Evolutionary conservation across 2,797 vertebrate species (phyloP), one percentile per base, ranked within the genome.

Genomic region (Perodicticus potto): DNA sequence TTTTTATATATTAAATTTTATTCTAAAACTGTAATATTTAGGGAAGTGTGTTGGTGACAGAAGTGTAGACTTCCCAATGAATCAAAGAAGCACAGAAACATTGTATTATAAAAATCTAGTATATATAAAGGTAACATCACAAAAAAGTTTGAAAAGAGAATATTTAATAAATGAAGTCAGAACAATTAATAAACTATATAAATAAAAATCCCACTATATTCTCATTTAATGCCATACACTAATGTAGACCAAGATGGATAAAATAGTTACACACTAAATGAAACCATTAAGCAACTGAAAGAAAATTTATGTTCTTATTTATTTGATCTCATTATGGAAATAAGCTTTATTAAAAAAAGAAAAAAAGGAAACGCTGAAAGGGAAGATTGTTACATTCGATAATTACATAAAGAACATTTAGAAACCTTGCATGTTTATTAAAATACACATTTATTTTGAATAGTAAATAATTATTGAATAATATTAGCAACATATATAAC

Each of bases 401-500:
- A 63, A 77, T 20, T 43, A 91, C 57, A 59, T 84, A 92, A 92
- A 95, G 69, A 91, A 84, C 0, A 49, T 70, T 89, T 63, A 77
- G 61, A 92, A 87, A 2, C 23, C 63, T 19, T 72, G 7, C 25
- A 43, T 73, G 10, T 67, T 37, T 81, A 40, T 55, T n/a, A 83
- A 92, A 90, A 65, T 92, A 23, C 37, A 45, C 85, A 63, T 87
- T 77, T 3, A 49, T 85, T 95, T 92, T 87, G 92, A 88, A 73
- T 77, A 89, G 2, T 25, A 92, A 86, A 89, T 76, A 17, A 10
- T 22, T 88, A 78, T 57, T 90, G 22, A 89, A 73, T 87, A 73
- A 45, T 73, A 91, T 49, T 86, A 25, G 37, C 4, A 96, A 19
- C 17, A 77, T 63, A 74, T 32, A 3, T 1, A 88, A 74, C 5